A percentile compares a stretch with the other conserved stretches of the same genome.
Conservation (phyloP, 2,888 invertebrate genomes). For the Aradus depressus region DNA sequence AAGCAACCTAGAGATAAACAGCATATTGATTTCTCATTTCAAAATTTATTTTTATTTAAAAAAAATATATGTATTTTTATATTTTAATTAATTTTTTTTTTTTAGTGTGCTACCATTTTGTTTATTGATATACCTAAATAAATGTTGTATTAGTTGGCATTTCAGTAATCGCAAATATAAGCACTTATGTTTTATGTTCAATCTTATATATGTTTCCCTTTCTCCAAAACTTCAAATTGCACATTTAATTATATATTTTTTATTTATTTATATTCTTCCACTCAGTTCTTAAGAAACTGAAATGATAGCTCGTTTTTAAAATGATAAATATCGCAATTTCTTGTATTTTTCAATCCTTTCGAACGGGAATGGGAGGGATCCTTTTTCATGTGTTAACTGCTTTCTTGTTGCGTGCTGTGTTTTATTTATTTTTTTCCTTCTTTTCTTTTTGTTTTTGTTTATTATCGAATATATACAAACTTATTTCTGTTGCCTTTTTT, state of each 20-base stretch:
- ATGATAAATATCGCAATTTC: no score
- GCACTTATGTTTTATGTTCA: slow-evolving; percentile 13
- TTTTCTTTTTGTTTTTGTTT: no score
- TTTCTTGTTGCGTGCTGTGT: slow-evolving; percentile 5
- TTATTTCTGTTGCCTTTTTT: neutral
- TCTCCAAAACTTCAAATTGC: neutral
- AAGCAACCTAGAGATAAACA: slow-evolving; percentile 27
- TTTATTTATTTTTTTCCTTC: slow-evolving; percentile 7
- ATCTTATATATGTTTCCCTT: slow-evolving; percentile 2
- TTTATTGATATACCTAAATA: no score
- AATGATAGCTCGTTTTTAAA: slow-evolving; percentile 20
- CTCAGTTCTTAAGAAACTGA: slow-evolving; percentile 19
- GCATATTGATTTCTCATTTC: slow-evolving; percentile 26
- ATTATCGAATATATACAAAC: slow-evolving; percentile 1
- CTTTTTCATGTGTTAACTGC: slow-evolving; percentile 5
- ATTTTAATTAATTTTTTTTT: slow-evolving; percentile 17
- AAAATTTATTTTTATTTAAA: slow-evolving; percentile 12
- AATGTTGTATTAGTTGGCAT: slow-evolving; percentile 20
- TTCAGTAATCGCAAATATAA: slow-evolving; percentile 17
- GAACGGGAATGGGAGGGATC: no score
- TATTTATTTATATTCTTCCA: no score
- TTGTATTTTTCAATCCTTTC: no score
- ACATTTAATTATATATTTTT: no score
- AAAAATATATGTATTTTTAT: no score
- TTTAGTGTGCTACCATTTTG: slow-evolving; percentile 19